Evolutionary conservation across 2,888 invertebrate species (phyloP).

Genomic region (Polydrusus cervinus): DNA sequence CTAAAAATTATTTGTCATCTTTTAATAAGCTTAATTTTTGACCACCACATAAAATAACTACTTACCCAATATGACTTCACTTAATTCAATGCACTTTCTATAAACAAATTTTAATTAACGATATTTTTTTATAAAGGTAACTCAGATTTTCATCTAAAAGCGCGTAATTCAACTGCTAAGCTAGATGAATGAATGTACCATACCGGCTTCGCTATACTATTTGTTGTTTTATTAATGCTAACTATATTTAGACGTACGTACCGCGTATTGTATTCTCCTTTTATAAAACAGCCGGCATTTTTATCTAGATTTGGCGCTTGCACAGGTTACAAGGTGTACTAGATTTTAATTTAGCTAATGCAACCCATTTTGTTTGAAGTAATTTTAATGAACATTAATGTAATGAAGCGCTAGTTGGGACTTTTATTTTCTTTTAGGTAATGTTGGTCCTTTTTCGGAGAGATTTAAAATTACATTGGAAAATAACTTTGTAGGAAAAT

Average conservation of each 20-base stretch:
- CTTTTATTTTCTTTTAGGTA: not conserved
- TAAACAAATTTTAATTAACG: too few relatives aligned
- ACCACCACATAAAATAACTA: too few relatives aligned
- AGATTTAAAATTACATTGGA: not conserved
- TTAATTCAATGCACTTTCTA: too few relatives aligned
- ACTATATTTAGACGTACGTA: slow-evolving; percentile 13
- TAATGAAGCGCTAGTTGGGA: not conserved
- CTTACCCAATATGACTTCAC: too few relatives aligned
- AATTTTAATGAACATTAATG: not conserved
- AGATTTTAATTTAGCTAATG: slow-evolving; percentile 18
- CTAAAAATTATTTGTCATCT: too few relatives aligned
- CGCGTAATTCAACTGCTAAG: not conserved
- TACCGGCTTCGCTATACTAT: not conserved
- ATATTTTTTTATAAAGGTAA: not conserved
- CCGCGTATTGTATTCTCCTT: not conserved
- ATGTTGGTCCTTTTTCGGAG: not conserved
- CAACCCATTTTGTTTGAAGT: not conserved
- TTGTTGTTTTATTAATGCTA: slow-evolving; percentile 5
- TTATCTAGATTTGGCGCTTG: slow-evolving; percentile 19
- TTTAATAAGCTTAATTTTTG: too few relatives aligned
- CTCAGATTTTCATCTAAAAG: not conserved
- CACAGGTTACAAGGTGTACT: slow-evolving; percentile 18
- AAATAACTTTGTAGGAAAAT: not conserved
- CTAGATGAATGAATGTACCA: not conserved
- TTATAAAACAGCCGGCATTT: slow-evolving; percentile 17